Evolutionary conservation across 2,888 invertebrate genomes (phyloP).

Genomic region (Agrochola macilenta): DNA sequence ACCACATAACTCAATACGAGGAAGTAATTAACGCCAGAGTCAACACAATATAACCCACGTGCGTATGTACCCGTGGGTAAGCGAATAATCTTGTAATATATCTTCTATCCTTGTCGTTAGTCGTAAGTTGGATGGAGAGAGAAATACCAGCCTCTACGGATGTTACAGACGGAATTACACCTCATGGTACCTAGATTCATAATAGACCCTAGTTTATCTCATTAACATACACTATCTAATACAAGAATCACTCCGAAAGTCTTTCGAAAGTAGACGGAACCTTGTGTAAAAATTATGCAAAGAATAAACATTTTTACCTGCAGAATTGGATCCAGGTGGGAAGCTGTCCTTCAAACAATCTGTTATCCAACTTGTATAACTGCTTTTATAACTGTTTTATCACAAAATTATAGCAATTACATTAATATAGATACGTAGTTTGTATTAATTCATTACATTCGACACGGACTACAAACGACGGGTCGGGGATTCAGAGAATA

Average conservation of each 20-base stretch:
- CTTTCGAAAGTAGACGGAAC: slow-evolving; percentile 1
- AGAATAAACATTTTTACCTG: slow-evolving; percentile 50
- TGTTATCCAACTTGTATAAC: slow-evolving; percentile 19
- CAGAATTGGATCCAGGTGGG: slow-evolving; percentile 38
- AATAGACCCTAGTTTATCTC: slow-evolving; percentile 3
- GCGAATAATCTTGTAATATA: slow-evolving; percentile 37
- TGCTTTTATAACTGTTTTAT: slow-evolving; percentile 9
- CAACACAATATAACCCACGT: slow-evolving; percentile 16
- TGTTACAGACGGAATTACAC: slow-evolving; percentile 43
- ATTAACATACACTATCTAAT: slow-evolving; percentile 8
- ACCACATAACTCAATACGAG: not conserved
- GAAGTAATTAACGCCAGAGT: slow-evolving; percentile 2
- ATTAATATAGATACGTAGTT: slow-evolving; percentile 33
- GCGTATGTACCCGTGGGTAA: slow-evolving; percentile 4
- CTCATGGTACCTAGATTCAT: slow-evolving; percentile 52
- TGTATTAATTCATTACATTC: slow-evolving; percentile 38
- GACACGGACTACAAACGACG: slow-evolving; percentile 30
- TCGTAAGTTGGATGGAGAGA: slow-evolving; percentile 46
- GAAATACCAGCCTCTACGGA: slow-evolving; percentile 24
- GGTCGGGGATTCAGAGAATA: slow-evolving; percentile 52
- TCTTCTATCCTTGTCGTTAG: slow-evolving; percentile 47
- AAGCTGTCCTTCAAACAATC: slow-evolving; percentile 27
- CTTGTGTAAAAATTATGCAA: slow-evolving; percentile 33
- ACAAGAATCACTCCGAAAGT: not conserved
- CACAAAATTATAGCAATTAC: slow-evolving; percentile 23